These are phyloP conservation scores for Xenotilapia leptura DNA, from an alignment of 2,113 vertebrate genomes.

Conservation along the genomic window DNA sequence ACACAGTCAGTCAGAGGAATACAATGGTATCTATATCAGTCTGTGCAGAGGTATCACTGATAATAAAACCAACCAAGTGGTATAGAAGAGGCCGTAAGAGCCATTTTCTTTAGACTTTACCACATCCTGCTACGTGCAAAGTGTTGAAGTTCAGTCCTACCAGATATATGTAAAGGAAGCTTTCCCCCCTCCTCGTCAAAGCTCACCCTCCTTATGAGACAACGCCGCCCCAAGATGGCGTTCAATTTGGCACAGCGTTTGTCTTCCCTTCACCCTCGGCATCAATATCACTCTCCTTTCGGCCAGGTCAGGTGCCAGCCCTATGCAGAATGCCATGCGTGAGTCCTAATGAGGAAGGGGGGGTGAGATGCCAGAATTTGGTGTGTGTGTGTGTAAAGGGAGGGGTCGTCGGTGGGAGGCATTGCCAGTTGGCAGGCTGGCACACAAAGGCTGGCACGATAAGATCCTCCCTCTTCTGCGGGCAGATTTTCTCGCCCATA, in stretches of 20 bases:
- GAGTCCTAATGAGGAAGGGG: neutral
- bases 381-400: neutral
- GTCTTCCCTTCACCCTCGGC: neutral
- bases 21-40: neutral
- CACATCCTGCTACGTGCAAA: neutral
- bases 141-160: neutral
- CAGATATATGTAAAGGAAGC: neutral
- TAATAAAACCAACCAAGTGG: neutral
- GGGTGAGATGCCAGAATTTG: constrained; percentile 24
- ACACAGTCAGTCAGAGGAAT: neutral
- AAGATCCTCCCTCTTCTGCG: constrained; percentile 55
- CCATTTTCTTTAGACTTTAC: neutral
- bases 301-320: constrained; percentile 44
- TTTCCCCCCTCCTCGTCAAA: neutral
- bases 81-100: neutral
- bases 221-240: constrained; percentile 38
- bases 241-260: neutral
- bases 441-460: constrained; percentile 65
- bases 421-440: constrained; percentile 65
- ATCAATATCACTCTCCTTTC: constrained; percentile 3
- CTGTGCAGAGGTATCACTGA: neutral
- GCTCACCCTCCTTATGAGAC: neutral
- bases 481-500: constrained; percentile 63
- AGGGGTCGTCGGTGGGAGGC: constrained; percentile 28
- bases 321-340: constrained; percentile 12